Evolutionary conservation across 2,888 invertebrate genomes (phyloP).

Genomic region (Acanthosepion pharaonis): DNA sequence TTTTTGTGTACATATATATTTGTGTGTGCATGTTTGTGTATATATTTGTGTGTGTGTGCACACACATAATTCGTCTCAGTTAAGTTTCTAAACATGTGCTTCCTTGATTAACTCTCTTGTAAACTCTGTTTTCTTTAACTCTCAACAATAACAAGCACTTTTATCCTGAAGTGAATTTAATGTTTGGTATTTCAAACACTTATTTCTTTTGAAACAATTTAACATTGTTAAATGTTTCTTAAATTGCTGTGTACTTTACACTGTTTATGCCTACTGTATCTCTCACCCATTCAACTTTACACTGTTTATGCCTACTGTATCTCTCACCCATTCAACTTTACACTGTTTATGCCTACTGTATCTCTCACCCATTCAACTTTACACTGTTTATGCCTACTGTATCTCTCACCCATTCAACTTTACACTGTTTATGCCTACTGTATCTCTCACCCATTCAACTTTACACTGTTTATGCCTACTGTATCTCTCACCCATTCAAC

Average conservation of each 20-base stretch:
- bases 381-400: too few species aligned
- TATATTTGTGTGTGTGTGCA: neutral
- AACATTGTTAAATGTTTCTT: neutral
- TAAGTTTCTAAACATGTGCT: neutral
- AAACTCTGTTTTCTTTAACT: neutral
- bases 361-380: too few species aligned
- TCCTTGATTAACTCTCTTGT: neutral
- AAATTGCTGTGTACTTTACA: neutral
- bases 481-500: too few species aligned
- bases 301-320: too few species aligned
- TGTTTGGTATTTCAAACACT: conserved; percentile 1
- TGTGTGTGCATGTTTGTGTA: too few species aligned
- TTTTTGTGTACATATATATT: too few species aligned
- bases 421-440: too few species aligned
- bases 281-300: neutral
- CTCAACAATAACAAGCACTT: neutral
- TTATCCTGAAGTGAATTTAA: neutral
- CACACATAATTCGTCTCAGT: neutral
- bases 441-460: too few species aligned
- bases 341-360: too few species aligned
- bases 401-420: too few species aligned
- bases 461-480: too few species aligned
- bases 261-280: neutral
- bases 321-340: too few species aligned
- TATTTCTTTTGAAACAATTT: conserved; percentile 6